Percentiles rank a stretch among this genome's conserved stretches.
phyloP scores from a whole-genome alignment of 1,140 invertebrate species.

The Bombus sylvicola region DNA sequence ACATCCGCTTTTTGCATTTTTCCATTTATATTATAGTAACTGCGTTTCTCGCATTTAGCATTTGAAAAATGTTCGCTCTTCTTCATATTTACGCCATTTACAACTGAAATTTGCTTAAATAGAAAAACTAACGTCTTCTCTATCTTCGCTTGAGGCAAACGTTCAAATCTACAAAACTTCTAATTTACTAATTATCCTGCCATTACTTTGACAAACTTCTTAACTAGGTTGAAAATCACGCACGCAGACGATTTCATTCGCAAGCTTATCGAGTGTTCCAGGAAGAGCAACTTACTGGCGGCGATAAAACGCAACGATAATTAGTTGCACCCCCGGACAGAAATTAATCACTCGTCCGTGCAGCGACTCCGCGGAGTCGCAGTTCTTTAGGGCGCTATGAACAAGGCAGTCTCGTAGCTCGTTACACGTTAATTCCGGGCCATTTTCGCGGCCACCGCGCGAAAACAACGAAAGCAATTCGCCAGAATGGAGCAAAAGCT shows the following conservation, averaged over 20 bases:
- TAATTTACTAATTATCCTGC: neutral
- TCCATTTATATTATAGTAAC: neutral
- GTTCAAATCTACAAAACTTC: no score
- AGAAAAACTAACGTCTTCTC: no score
- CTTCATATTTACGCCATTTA: no score
- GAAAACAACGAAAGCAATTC: constrained; percentile 28
- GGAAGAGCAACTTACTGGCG: constrained; percentile 6
- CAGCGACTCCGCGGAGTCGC: constrained; percentile 51
- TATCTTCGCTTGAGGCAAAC: no score
- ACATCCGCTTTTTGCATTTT: neutral
- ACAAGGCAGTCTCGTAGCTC: constrained; percentile 30
- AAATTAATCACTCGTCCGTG: constrained; percentile 63
- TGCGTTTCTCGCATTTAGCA: no score
- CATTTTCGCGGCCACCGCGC: constrained; percentile 36
- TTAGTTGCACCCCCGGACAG: constrained; percentile 60
- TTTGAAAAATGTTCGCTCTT: no score
- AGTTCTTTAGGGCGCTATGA: constrained; percentile 35
- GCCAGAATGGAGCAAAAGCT: neutral
- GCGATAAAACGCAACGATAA: constrained; percentile 62
- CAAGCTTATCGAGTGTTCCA: constrained; percentile 22
- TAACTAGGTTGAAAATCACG: neutral
- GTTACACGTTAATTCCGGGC: constrained; percentile 48
- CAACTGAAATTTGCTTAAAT: no score
- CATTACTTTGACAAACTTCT: neutral
- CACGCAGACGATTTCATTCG: constrained; percentile 6